A percentile compares a stretch with the other conserved stretches of the same genome.
Evolutionary conservation across 1,140 invertebrate genomes (phyloP).

Genomic region (Drosophila kanapiae): DNA sequence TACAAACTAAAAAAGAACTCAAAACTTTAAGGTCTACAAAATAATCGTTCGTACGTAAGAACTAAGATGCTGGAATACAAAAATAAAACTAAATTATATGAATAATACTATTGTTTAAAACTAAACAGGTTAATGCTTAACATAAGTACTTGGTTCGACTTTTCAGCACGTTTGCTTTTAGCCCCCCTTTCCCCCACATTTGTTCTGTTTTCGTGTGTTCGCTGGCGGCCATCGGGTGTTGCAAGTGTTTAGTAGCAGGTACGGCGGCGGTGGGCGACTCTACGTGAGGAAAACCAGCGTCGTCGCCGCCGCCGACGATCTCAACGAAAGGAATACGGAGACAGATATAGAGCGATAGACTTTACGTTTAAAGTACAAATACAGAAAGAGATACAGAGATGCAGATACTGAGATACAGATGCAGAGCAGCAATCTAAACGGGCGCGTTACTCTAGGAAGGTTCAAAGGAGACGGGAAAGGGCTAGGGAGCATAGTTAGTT

Average conservation of each 20-base stretch:
- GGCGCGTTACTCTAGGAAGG: constrained; percentile 42
- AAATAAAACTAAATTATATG: constrained; percentile 44
- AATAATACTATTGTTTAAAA: constrained; percentile 34
- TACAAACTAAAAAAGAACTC: constrained; percentile 37
- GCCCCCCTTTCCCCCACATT: constrained; percentile 2
- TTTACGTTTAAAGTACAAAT: constrained; percentile 18
- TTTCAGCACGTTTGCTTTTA: constrained; percentile 2
- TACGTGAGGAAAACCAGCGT: constrained; percentile 39
- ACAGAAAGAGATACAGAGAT: constrained; percentile 13
- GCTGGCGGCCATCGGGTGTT: constrained; percentile 42
- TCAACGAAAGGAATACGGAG: constrained; percentile 22
- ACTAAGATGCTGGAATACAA: constrained; percentile 23
- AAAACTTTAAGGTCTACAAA: constrained; percentile 28
- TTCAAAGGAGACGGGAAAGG: constrained; percentile 15
- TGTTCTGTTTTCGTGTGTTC: constrained; percentile 26
- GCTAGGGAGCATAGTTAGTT: constrained; percentile 17
- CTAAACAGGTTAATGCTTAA: constrained; percentile 54
- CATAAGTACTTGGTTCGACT: constrained; percentile 33
- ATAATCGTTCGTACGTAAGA: constrained; percentile 28
- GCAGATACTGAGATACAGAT: constrained; percentile 38
- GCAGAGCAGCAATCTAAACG: constrained; percentile 45
- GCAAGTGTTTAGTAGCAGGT: constrained; percentile 53
- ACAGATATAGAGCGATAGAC: constrained; percentile 44
- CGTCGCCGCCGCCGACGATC: constrained; percentile 42
- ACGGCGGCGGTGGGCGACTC: constrained; percentile 59